These are phyloP conservation scores for Acanthochromis polyacanthus DNA, from an alignment of 2,113 vertebrate genomes.

Conservation along the genomic window DNA sequence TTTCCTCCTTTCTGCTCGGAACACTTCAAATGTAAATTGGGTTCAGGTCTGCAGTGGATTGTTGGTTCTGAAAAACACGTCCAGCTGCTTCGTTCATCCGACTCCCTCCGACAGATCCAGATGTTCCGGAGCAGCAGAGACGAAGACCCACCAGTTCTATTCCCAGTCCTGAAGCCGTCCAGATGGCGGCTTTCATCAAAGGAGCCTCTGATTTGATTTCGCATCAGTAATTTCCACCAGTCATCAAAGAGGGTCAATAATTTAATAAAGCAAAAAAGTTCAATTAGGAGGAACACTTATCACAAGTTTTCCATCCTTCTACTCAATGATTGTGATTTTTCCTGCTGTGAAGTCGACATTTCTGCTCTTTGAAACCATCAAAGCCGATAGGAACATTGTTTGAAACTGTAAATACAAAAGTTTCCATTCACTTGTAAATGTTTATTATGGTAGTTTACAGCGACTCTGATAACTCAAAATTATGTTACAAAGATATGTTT, in stretches of 20 bases:
- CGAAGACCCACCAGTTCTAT: constrained; percentile 2
- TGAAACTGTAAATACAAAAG: too few relatives aligned
- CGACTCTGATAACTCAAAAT: too few relatives aligned
- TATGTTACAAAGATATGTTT: too few relatives aligned
- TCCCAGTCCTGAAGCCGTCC: constrained; percentile 19
- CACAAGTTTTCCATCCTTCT: constrained; percentile 17
- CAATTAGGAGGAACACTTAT: not conserved
- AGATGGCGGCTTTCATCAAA: constrained; percentile 39
- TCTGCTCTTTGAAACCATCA: too few relatives aligned
- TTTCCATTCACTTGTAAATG: too few relatives aligned
- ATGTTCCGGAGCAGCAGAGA: constrained; percentile 14
- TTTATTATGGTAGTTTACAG: too few relatives aligned
- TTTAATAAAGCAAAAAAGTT: constrained; percentile 31
- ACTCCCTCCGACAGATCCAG: constrained; percentile 25
- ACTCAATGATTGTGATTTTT: not conserved
- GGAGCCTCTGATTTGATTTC: constrained; percentile 37
- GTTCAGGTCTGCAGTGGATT: not conserved
- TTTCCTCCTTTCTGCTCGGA: not conserved
- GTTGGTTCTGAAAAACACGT: not conserved
- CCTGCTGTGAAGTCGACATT: too few relatives aligned
- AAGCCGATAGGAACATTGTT: too few relatives aligned
- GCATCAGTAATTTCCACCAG: constrained; percentile 25
- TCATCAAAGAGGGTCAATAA: constrained; percentile 21
- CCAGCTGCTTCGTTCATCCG: constrained; percentile 22
- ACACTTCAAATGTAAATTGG: not conserved